Evolutionary conservation across 1,140 invertebrate genomes (phyloP).

Genomic region (Steinernema feltiae): DNA sequence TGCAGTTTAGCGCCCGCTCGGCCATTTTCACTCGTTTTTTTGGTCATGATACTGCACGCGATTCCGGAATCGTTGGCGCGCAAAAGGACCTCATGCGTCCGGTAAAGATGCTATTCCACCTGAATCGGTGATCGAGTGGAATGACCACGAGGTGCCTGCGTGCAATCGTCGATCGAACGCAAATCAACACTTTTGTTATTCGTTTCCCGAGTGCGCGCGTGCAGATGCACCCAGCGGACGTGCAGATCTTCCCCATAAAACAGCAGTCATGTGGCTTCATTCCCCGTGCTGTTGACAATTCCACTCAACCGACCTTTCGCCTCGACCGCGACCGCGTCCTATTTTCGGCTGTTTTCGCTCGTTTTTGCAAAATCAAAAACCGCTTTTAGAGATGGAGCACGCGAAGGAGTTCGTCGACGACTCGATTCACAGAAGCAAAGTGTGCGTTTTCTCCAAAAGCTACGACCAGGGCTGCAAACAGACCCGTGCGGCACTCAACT

Average conservation of each 20-base stretch:
- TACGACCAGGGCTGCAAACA: not conserved
- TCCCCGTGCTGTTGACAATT: not conserved
- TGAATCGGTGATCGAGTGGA: too few species aligned
- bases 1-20: too few species aligned
- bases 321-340: not conserved
- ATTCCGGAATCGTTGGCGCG: too few species aligned
- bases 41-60: too few species aligned
- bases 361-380: not conserved
- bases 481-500: not conserved
- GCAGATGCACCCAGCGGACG: not conserved
- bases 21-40: too few species aligned
- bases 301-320: not conserved
- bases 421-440: not conserved
- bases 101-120: too few species aligned
- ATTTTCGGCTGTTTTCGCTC: conserved; percentile 5
- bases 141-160: too few species aligned
- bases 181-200: too few species aligned
- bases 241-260: not conserved
- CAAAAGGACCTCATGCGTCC: too few species aligned
- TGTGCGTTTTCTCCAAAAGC: conserved; percentile 9
- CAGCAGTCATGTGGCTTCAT: not conserved
- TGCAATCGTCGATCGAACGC: too few species aligned
- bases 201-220: too few species aligned
- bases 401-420: not conserved
- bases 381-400: not conserved